These are phyloP conservation scores for Prosapia bicincta DNA, from an alignment of 2,888 invertebrate species.

Conservation along the genomic window DNA sequence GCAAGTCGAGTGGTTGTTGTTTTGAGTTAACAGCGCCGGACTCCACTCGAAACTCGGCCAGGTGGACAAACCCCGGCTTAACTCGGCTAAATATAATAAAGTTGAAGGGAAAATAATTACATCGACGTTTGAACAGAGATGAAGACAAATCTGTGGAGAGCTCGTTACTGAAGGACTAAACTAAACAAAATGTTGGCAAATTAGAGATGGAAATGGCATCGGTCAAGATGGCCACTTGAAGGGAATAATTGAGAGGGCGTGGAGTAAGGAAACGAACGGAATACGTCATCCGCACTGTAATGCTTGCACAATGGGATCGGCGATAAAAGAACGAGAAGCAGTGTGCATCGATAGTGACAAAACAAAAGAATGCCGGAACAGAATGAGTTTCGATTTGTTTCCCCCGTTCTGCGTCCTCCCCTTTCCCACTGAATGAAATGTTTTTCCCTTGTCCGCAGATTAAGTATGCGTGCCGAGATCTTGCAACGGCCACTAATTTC, in stretches of 20 bases:
- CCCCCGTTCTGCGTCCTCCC: not conserved
- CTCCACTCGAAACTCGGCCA: not conserved
- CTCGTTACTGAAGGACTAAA: not conserved
- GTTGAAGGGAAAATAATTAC: not conserved
- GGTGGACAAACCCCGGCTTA: not conserved
- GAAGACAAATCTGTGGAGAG: not conserved
- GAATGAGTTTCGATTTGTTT: slow-evolving; percentile 27
- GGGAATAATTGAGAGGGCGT: not conserved
- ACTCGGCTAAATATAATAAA: not conserved
- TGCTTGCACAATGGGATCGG: slow-evolving; percentile 25
- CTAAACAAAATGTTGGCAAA: not conserved
- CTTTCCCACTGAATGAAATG: not conserved
- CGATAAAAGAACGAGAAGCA: slow-evolving; percentile 27
- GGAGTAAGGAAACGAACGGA: slow-evolving; percentile 23
- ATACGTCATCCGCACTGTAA: slow-evolving; percentile 29
- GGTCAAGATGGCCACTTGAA: not conserved
- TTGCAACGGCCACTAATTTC: not conserved
- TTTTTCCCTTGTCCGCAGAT: slow-evolving; percentile 5
- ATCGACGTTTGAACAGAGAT: not conserved
- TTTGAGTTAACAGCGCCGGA: not conserved
- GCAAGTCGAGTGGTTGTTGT: not conserved
- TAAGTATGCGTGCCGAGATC: slow-evolving; percentile 1
- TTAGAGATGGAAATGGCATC: not conserved
- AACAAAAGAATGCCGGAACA: slow-evolving; percentile 27
- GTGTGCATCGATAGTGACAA: slow-evolving; percentile 30